A percentile compares a stretch with the other conserved stretches of the same genome.
Conservation (phyloP, 2,888 invertebrate genomes). For the Luffia ferchaultella region DNA sequence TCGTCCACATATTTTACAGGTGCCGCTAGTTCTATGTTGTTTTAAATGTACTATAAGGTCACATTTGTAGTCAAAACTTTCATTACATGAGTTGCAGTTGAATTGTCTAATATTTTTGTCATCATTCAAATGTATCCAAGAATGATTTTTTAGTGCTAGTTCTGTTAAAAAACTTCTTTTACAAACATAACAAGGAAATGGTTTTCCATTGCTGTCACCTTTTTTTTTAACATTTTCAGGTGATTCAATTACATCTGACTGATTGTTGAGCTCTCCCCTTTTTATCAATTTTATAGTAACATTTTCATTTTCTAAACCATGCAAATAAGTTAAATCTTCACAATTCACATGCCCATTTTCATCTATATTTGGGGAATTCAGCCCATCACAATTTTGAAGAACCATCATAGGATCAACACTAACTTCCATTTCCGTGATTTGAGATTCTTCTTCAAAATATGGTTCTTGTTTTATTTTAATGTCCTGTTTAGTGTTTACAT, state of each 20-base stretch:
- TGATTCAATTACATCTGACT: conserved; percentile 4
- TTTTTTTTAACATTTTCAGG: conserved; percentile 11
- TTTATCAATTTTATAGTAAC: conserved; percentile 41
- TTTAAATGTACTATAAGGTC: conserved; percentile 72
- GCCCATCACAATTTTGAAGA: conserved; percentile 63
- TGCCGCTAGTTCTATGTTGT: conserved; percentile 68
- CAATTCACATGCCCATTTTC: conserved; percentile 15
- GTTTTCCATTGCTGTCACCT: conserved; percentile 29
- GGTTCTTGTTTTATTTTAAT: conserved; percentile 18
- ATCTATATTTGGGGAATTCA: conserved; percentile 15
- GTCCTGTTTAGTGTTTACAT: neutral
- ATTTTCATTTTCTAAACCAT: conserved; percentile 28
- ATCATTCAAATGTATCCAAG: conserved; percentile 61
- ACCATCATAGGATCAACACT: conserved; percentile 76
- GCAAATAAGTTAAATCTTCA: conserved; percentile 34
- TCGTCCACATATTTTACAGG: conserved; percentile 73
- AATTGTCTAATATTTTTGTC: conserved; percentile 24
- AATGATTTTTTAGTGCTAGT: conserved; percentile 67
- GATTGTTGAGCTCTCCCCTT: conserved; percentile 17
- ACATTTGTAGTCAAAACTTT: conserved; percentile 68
- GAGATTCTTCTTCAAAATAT: conserved; percentile 24
- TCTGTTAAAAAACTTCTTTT: conserved; percentile 63
- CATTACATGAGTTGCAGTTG: conserved; percentile 68
- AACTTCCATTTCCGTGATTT: conserved; percentile 70
- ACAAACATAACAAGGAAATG: conserved; percentile 64